Percentiles rank a stretch among this genome's conserved stretches.
Conservation (phyloP, 2,113 vertebrate genomes). For the Pygathrix nemaeus region DNA sequence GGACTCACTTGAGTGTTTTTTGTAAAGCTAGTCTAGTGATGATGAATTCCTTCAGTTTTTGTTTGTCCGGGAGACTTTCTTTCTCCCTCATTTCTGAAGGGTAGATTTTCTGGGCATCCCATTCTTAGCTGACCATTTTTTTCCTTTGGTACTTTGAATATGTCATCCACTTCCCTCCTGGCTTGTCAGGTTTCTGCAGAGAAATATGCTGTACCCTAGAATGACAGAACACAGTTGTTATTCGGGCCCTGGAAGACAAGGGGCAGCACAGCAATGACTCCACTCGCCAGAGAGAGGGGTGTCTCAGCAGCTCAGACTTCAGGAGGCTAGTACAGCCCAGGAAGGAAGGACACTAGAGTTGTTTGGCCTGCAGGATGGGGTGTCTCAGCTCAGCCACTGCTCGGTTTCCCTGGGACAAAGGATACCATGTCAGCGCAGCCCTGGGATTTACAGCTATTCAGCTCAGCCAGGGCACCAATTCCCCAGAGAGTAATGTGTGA, state of each 20-base stretch:
- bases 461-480: neutral
- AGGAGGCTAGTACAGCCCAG: neutral
- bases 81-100: neutral
- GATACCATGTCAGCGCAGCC: neutral
- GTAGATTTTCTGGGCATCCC: neutral
- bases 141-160: neutral
- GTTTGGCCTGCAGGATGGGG: neutral
- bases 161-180: neutral
- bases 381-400: neutral
- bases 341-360: neutral
- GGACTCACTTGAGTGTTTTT: neutral
- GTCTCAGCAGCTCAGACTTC: neutral
- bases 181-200: neutral
- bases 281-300: neutral
- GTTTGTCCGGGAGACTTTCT: neutral
- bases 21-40: neutral
- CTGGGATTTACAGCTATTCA: neutral
- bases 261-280: neutral
- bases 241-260: neutral
- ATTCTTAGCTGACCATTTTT: neutral
- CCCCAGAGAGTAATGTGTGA: neutral
- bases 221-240: neutral
- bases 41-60: neutral
- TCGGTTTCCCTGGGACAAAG: neutral
- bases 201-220: neutral